Evolutionary conservation across 1,140 invertebrate genomes (phyloP), one percentile per base, ranked within the genome.

Genomic region (Drosophila pachea): DNA sequence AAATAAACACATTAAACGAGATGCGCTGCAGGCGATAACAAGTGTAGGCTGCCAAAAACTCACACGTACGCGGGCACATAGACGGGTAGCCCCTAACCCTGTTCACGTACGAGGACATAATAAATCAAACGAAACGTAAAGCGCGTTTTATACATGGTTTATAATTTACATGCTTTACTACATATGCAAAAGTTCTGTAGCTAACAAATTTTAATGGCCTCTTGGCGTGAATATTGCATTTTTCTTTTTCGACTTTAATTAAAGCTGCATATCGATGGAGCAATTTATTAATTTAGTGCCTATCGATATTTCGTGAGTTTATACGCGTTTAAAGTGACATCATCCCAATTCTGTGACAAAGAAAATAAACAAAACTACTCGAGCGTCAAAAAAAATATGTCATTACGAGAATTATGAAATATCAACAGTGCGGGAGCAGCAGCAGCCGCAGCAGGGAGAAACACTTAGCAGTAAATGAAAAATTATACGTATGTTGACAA

Each of bases 41-140:
- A 74, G 72, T 64, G 16, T 65, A 56, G 49, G 56, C 49, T 56
- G 69, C 63, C 68, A 68, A 74, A 74, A 68, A 43, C 61, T 49
- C 59, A 60, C 58, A 68, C 61, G 58, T 69, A 45, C 58, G 4
- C 47, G 12, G 5, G 9, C 47, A 22, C 22, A 22, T 22, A 22
- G 22, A 22, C 22, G 22, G 22, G 22, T 22, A 3, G 22, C 22
- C 22, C 22, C 22, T 22, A 22, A 22, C 48, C 47, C 12, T 48
- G 36, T 35, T 49, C 38, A 59, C 40, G 14, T 6, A 52, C 40
- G 31, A n/a, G 12, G 56, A 61, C 45, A 62, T 66, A 76, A 74
- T 83, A 84, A 86, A 83, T 84, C 81, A 84, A 83, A 79, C 76
- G 73, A 79, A 68, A 76, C 79, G 66, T 79, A 68, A 79, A 73